Percentiles rank a stretch among this genome's conserved stretches.
phyloP scores from a whole-genome alignment of 1,140 invertebrate genomes.

The Arion vulgaris region DNA sequence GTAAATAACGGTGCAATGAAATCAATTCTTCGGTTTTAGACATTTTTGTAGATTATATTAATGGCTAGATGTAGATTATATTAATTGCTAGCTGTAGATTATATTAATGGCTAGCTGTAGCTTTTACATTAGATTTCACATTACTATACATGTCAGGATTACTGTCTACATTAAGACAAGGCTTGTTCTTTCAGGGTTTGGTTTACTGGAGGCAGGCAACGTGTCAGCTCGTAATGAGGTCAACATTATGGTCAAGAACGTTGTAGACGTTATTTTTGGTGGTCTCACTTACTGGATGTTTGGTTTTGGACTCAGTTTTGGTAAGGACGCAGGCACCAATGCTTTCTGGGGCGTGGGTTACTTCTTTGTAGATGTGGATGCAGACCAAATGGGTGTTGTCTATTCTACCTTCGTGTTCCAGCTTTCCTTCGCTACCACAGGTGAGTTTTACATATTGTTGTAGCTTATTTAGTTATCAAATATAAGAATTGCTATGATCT shows the following conservation, averaged over 20 bases:
- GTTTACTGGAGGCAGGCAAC: conserved; percentile 76
- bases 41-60: too few species aligned
- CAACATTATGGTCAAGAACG: conserved; percentile 78
- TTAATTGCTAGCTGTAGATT: too few species aligned
- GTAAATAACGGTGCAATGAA: too few species aligned
- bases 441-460: neutral
- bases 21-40: too few species aligned
- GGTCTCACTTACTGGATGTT: conserved; percentile 95
- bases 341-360: conserved; percentile 79
- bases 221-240: conserved; percentile 77
- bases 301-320: conserved; percentile 93
- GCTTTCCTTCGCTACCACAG: conserved; percentile 67
- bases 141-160: too few species aligned
- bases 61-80: too few species aligned
- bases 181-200: conserved; percentile 72
- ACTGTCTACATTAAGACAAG: too few species aligned
- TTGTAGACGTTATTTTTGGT: conserved; percentile 84
- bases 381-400: conserved; percentile 67
- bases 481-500: too few species aligned
- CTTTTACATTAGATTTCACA: too few species aligned
- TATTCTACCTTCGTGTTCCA: conserved; percentile 65
- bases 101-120: too few species aligned
- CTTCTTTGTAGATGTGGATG: conserved; percentile 73
- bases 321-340: conserved; percentile 79
- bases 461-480: too few species aligned